Percentiles rank a stretch among this genome's conserved stretches.
Evolutionary conservation across 2,113 vertebrate genomes (phyloP).

Genomic region (Macrotis lagotis): DNA sequence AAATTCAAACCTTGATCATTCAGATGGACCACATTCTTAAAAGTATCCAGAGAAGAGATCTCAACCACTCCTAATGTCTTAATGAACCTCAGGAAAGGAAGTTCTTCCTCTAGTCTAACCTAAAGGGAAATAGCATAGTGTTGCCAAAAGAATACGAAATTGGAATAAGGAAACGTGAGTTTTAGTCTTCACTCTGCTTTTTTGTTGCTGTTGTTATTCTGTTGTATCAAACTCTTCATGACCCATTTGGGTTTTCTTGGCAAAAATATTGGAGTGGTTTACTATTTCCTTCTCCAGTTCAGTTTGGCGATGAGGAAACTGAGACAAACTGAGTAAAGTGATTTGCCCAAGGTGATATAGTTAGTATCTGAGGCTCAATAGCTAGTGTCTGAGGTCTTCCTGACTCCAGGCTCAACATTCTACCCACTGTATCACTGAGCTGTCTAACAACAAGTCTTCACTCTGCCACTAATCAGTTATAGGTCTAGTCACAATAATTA

Average conservation of each 20-base stretch:
- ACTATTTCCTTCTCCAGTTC: background rate
- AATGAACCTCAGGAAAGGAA: background rate
- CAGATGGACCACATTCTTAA: background rate
- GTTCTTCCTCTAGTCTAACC: background rate
- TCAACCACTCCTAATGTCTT: background rate
- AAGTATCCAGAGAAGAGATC: background rate
- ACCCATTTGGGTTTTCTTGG: background rate
- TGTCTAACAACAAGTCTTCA: background rate
- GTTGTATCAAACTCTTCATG: background rate
- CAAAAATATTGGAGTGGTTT: background rate
- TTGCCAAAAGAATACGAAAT: conserved; percentile 30
- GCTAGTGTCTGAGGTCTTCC: background rate
- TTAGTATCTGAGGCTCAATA: background rate
- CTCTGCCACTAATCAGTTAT: background rate
- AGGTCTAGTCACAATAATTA: background rate
- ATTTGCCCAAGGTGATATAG: background rate
- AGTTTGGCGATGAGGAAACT: background rate
- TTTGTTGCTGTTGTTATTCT: background rate
- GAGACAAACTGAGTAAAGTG: background rate
- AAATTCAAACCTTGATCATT: background rate
- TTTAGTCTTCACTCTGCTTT: background rate
- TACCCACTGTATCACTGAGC: background rate
- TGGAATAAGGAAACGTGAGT: background rate
- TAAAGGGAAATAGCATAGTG: background rate
- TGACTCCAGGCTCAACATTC: background rate